Evolutionary conservation across 2,888 invertebrate genomes (phyloP).

Genomic region (Biston stratarius): DNA sequence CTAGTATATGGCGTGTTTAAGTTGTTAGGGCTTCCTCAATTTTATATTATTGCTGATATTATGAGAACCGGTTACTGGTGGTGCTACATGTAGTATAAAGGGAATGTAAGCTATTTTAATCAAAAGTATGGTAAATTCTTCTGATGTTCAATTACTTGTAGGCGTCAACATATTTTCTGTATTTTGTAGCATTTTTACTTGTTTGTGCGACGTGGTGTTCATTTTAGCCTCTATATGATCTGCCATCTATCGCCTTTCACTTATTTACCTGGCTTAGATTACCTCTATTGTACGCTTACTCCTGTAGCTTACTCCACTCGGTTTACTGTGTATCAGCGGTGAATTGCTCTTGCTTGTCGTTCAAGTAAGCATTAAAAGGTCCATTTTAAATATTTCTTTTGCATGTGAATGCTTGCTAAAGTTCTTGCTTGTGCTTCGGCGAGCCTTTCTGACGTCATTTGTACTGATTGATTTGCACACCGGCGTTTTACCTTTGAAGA

Average conservation of each 20-base stretch:
- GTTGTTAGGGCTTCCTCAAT: slow-evolving; percentile 73
- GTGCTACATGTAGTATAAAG: background rate
- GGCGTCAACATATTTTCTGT: no score
- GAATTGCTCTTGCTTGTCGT: slow-evolving; percentile 71
- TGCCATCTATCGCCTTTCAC: no score
- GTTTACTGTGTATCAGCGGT: slow-evolving; percentile 51
- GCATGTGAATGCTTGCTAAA: slow-evolving; percentile 52
- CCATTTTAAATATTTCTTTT: slow-evolving; percentile 50
- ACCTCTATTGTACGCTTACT: slow-evolving; percentile 5
- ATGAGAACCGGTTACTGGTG: slow-evolving; percentile 58
- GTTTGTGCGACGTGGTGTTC: no score
- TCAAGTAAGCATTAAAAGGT: slow-evolving; percentile 66
- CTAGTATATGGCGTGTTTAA: slow-evolving; percentile 56
- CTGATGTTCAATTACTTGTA: no score
- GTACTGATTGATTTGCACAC: slow-evolving; percentile 48
- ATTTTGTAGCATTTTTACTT: no score
- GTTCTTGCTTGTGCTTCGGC: slow-evolving; percentile 45
- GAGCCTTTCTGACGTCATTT: slow-evolving; percentile 59
- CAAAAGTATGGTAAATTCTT: no score
- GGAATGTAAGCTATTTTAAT: no score
- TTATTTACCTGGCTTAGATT: background rate
- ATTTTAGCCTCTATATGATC: no score
- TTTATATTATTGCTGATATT: slow-evolving; percentile 65
- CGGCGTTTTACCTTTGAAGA: slow-evolving; percentile 34
- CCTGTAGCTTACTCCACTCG: slow-evolving; percentile 40